These are phyloP conservation scores for Saturnia japonica DNA, from an alignment of 2,888 invertebrate genomes.

Conservation along the genomic window DNA sequence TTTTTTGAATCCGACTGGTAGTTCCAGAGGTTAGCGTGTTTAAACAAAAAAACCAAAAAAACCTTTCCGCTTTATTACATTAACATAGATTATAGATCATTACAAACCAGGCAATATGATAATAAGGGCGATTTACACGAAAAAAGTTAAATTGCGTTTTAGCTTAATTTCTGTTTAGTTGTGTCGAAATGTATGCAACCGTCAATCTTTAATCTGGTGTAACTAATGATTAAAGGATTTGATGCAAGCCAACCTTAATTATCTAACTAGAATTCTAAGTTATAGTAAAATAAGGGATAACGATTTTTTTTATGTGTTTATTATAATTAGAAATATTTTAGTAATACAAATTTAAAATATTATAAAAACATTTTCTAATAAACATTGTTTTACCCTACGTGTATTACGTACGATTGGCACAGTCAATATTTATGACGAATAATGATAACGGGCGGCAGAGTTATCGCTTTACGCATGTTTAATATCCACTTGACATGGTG, in stretches of 20 bases:
- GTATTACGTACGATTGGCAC: slow-evolving; percentile 6
- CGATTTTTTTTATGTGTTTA: neutral
- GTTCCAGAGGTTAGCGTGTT: no score
- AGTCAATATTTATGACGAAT: slow-evolving; percentile 33
- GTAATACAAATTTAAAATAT: neutral
- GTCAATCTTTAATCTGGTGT: no score
- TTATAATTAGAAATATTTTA: neutral
- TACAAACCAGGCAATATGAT: no score
- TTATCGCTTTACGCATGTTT: slow-evolving; percentile 43
- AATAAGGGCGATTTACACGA: no score
- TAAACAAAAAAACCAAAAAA: no score
- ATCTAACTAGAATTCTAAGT: neutral
- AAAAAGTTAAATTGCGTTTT: no score
- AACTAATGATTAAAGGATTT: neutral
- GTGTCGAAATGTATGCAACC: no score
- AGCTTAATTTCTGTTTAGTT: no score
- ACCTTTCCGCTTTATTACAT: no score
- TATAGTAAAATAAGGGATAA: neutral
- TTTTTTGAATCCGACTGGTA: no score
- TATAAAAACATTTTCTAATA: neutral
- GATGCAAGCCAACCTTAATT: neutral
- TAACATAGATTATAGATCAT: no score
- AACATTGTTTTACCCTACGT: neutral
- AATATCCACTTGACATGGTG: slow-evolving; percentile 33
- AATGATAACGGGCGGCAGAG: slow-evolving; percentile 34